These are phyloP conservation scores for Conchocele bisecta DNA, from an alignment of 2,888 invertebrate genomes.

Conservation along the genomic window DNA sequence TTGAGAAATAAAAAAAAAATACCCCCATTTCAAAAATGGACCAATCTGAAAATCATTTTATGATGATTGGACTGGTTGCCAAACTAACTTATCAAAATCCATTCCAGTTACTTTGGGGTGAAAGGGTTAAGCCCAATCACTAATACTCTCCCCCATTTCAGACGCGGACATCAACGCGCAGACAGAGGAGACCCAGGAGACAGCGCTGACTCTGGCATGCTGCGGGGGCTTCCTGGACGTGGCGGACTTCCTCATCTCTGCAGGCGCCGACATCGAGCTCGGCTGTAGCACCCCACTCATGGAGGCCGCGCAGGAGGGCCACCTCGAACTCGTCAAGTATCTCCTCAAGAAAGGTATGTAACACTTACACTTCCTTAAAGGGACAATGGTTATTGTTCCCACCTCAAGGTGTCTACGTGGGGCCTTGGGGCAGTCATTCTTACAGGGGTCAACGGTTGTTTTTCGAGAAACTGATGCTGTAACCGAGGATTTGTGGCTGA, in stretches of 20 bases:
- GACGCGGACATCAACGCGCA: constrained; percentile 98
- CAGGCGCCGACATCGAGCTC: constrained; percentile 96
- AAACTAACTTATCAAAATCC: no score
- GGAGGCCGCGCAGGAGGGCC: constrained; percentile 99
- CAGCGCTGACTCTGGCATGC: constrained; percentile 97
- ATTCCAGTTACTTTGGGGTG: no score
- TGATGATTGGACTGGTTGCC: no score
- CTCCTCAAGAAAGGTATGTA: constrained; percentile 79
- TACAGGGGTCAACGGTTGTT: no score
- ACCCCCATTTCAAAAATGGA: no score
- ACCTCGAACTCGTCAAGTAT: constrained; percentile 91
- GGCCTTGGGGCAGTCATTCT: no score
- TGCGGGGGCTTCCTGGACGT: constrained; percentile 96
- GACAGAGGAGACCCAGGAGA: constrained; percentile 99
- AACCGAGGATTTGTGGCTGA: no score
- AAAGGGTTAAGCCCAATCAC: no score
- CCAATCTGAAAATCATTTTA: no score
- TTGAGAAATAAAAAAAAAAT: no score
- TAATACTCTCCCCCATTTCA: constrained; percentile 46
- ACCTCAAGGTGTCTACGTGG: no score
- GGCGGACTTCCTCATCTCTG: constrained; percentile 96
- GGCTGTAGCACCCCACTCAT: constrained; percentile 97
- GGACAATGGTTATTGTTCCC: no score
- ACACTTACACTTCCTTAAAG: neutral
- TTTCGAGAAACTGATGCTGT: neutral